A percentile compares a stretch with the other conserved stretches of the same genome.
These are phyloP conservation scores for Eulemur albifrons DNA, from an alignment of 2,797 vertebrate species.

Conservation along the genomic window DNA sequence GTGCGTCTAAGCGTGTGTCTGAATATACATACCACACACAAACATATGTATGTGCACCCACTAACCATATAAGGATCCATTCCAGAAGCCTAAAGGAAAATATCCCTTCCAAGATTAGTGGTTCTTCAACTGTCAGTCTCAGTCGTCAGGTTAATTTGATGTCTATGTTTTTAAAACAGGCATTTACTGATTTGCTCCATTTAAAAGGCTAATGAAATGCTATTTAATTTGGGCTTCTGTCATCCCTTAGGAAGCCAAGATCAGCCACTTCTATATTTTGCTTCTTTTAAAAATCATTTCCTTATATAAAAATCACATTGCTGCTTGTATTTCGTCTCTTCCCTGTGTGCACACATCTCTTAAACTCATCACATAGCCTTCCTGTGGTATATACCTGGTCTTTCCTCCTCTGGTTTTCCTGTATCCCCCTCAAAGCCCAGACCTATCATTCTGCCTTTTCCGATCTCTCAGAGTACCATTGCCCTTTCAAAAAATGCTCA, in stretches of 20 bases:
- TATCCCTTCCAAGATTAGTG: background rate
- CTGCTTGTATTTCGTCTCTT: fast-evolving
- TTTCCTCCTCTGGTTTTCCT: fast-evolving
- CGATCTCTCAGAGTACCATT: background rate
- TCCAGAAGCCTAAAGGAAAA: slow-evolving; percentile 29
- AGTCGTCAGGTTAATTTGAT: background rate
- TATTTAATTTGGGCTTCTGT: slow-evolving; percentile 24
- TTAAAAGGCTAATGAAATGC: slow-evolving; percentile 17
- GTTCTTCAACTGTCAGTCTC: background rate
- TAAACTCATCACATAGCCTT: fast-evolving
- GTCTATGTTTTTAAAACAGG: slow-evolving; percentile 49
- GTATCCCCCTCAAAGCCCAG: fast-evolving
- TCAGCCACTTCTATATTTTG: background rate
- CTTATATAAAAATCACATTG: background rate
- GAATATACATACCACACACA: fast-evolving
- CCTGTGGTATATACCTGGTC: fast-evolving
- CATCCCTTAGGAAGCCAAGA: background rate
- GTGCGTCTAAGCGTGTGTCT: background rate
- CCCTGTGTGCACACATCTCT: background rate
- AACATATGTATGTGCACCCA: background rate
- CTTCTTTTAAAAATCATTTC: slow-evolving; percentile 4
- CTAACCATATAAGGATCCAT: background rate
- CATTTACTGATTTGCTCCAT: slow-evolving; percentile 30
- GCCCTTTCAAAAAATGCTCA: background rate
- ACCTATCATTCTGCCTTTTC: background rate